Evolutionary conservation across 2,888 invertebrate genomes (phyloP).

Genomic region (Glyphotaelius pellucidus): DNA sequence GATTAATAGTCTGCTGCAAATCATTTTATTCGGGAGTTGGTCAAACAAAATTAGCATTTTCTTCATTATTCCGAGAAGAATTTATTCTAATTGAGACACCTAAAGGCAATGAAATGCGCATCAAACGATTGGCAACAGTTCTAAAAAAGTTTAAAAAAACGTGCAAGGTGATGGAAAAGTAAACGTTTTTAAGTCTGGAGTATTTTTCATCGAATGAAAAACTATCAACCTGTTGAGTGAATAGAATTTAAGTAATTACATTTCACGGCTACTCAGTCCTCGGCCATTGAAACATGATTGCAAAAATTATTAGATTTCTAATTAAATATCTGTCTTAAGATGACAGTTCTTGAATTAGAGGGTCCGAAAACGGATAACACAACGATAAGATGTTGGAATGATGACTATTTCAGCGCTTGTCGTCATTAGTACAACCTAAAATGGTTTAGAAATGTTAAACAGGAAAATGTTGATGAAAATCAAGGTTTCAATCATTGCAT

Average conservation of each 20-base stretch:
- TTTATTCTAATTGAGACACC: background rate
- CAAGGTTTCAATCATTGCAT: background rate
- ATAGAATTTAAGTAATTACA: background rate
- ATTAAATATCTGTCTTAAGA: background rate
- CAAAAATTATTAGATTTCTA: background rate
- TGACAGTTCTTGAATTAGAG: background rate
- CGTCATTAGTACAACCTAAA: background rate
- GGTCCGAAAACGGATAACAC: background rate
- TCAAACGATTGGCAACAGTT: background rate
- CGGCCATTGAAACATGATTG: background rate
- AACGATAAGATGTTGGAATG: background rate
- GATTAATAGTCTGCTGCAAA: background rate
- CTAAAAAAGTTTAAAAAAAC: background rate
- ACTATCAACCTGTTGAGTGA: background rate
- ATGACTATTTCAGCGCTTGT: background rate
- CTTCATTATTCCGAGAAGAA: background rate
- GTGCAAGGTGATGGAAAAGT: background rate
- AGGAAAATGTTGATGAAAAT: background rate
- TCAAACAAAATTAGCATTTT: background rate
- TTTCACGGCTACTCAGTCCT: background rate
- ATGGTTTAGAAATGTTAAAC: background rate
- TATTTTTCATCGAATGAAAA: background rate
- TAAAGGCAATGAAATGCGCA: background rate
- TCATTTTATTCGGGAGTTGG: background rate
- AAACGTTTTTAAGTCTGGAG: background rate